Evolutionary conservation across 2,113 vertebrate species (phyloP), one percentile per base, ranked within the genome.

Genomic region (Melanocharis versteri): DNA sequence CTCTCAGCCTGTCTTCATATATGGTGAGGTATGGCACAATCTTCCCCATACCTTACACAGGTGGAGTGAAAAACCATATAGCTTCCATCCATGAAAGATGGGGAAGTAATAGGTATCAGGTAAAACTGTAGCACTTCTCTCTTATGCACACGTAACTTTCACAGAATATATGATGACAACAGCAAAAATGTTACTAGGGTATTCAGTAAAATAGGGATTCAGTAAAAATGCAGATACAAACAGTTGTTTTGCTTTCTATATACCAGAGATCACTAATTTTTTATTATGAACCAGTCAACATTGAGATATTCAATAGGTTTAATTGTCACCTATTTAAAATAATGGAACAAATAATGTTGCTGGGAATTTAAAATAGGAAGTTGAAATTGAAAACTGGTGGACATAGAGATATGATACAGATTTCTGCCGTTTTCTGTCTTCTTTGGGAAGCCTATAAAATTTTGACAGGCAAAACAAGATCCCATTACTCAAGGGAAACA

Each of bases 381-480:
- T 66, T 54, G 47, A 70, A 82, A 61, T 44, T 50, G 37, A 66
- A 84, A 86, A 82, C 13, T 50, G 81, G 11, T 68, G 65, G 42
- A 60, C 33, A 26, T 28, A 50, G 4, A 61, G 69, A n/a, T 53
- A 31, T 3, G 28, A 82, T 70, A 33, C 47, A 76, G 35, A 37
- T 93, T 92, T 92, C 54, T 92, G 50, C 56, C 68, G 47, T 53
- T 93, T 47, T 65, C 76, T 94, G 82, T 83, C 24, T 94, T 96
- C 54, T 27, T 66, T 80, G 30, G 39, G 45, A 85, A 96, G 31
- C 40, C 58, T 87, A 23, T 85, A 73, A 57, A 70, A 85, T 77
- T 84, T 92, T 84, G 93, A 91, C 92, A 93, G 66, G 27, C 69
- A 42, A 76, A 93, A 89, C 78, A 91, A 87, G 75, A 86, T 89